These are phyloP conservation scores for Drosophila dives DNA, from an alignment of 2,888 invertebrate species.

Conservation along the genomic window DNA sequence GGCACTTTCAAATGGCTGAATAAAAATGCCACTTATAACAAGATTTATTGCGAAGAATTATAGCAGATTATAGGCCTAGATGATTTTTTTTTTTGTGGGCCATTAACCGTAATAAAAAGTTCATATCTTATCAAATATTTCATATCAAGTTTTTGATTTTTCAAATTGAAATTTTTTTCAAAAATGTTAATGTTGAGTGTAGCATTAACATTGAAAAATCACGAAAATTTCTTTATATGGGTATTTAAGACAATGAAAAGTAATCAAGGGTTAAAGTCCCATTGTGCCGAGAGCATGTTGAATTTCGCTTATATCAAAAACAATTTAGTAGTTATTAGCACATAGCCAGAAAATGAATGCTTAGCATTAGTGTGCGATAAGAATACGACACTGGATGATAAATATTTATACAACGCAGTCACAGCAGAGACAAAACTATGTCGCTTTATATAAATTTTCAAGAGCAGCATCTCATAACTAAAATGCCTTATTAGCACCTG, in stretches of 20 bases:
- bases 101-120: neutral
- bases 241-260: neutral
- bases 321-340: constrained; percentile 37
- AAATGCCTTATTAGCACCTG: constrained; percentile 27
- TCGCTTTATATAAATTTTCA: constrained; percentile 7
- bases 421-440: neutral
- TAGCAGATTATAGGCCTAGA: neutral
- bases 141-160: neutral
- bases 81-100: neutral
- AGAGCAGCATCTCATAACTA: constrained; percentile 2
- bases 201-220: too few relatives aligned
- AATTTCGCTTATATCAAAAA: constrained; percentile 19
- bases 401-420: constrained; percentile 1
- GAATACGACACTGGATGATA: constrained; percentile 1
- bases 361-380: constrained; percentile 7
- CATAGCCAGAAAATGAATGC: neutral
- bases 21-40: neutral
- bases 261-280: neutral
- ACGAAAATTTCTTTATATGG: neutral
- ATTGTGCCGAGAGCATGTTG: neutral
- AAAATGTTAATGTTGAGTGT: neutral
- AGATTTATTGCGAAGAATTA: neutral
- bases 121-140: neutral
- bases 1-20: neutral
- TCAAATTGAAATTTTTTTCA: neutral